Conservation (phyloP, 2,797 vertebrate genomes). For the Darevskia nairensis region DNA sequence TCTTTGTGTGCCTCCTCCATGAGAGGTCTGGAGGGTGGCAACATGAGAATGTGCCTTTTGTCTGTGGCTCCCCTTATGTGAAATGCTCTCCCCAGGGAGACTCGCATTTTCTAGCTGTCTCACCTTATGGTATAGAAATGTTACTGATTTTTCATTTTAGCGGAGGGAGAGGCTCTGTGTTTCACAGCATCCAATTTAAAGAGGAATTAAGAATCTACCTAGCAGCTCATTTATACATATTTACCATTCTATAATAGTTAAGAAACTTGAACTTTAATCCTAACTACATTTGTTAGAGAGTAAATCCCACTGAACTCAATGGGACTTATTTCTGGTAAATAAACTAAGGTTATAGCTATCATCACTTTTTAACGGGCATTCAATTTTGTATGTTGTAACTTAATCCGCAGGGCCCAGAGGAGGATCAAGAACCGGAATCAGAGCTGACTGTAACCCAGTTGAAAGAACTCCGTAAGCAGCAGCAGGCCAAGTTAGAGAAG, state of each 20-base stretch:
- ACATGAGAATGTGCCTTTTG: too few species aligned
- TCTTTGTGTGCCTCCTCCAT: too few species aligned
- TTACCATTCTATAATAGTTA: neutral
- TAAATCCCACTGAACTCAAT: neutral
- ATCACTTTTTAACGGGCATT: neutral
- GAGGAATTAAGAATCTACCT: neutral
- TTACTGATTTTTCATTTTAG: neutral
- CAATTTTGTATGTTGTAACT: constrained; percentile 13
- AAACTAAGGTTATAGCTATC: too few species aligned
- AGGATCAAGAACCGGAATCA: constrained; percentile 92
- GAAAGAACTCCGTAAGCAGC: constrained; percentile 85
- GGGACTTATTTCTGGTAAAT: too few species aligned
- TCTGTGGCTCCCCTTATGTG: too few species aligned
- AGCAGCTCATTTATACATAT: neutral
- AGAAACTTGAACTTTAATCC: neutral
- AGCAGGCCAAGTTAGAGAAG: constrained; percentile 87
- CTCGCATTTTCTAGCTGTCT: neutral
- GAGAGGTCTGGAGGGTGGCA: too few species aligned
- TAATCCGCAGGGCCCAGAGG: constrained; percentile 89
- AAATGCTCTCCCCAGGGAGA: too few species aligned
- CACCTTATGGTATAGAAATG: neutral
- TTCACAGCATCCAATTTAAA: neutral
- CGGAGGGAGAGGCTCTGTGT: neutral
- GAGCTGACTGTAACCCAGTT: constrained; percentile 92
- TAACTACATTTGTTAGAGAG: neutral